A percentile compares a stretch with the other conserved stretches of the same genome.
These are phyloP conservation scores for Turritopsis dohrnii DNA, from an alignment of 30 jellyfish, hydroid and myxozoan species.

Conservation along the genomic window DNA sequence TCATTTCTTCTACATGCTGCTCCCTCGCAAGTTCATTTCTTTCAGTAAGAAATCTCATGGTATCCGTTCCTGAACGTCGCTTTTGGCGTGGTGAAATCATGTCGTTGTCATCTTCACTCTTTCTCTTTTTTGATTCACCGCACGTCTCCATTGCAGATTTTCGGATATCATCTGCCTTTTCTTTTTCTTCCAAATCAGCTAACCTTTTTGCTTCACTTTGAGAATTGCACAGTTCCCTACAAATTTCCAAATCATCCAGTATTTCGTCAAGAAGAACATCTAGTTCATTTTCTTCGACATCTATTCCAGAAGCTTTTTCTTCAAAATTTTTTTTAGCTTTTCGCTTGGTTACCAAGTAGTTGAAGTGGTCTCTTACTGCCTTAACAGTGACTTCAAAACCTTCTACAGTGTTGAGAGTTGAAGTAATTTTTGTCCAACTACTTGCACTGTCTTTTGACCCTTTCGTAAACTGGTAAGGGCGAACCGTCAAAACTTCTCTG, in stretches of 20 bases:
- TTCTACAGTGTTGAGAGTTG: no score
- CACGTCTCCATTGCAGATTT: slow-evolving; percentile 9
- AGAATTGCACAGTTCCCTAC: background rate
- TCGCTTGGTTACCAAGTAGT: background rate
- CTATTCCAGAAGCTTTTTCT: no score
- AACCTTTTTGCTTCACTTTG: slow-evolving; percentile 11
- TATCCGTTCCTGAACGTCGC: no score
- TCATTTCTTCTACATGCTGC: no score
- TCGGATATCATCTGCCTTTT: slow-evolving; percentile 15
- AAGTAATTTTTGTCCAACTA: no score
- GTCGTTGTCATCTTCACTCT: background rate
- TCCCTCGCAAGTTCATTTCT: no score
- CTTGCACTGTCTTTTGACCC: no score
- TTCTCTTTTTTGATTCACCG: background rate
- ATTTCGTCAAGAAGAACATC: no score
- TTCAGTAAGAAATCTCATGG: no score
- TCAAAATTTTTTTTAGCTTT: background rate
- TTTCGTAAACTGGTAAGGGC: no score
- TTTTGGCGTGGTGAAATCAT: slow-evolving; percentile 18
- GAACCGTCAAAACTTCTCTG: no score
- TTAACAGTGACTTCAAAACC: background rate
- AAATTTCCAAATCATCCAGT: background rate
- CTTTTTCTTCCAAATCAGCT: slow-evolving; percentile 15
- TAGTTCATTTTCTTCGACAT: no score
- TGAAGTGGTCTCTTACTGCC: slow-evolving; percentile 29